Conservation (phyloP, 2,113 vertebrate genomes). For the Chaetodon trifascialis region DNA sequence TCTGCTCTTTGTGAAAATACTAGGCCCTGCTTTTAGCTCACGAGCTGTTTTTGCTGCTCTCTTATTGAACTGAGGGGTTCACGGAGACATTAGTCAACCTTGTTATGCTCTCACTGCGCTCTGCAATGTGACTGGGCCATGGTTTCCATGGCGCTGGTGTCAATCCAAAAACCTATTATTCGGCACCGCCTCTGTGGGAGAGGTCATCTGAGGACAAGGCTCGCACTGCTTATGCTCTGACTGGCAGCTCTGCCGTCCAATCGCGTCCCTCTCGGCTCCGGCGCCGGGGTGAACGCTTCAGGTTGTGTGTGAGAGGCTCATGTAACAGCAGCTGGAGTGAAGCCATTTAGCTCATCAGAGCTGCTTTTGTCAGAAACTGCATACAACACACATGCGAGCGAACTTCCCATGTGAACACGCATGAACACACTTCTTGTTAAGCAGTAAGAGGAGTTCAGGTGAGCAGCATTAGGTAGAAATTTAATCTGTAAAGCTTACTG, state of each 20-base stretch:
- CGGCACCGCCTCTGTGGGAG: slow-evolving; percentile 42
- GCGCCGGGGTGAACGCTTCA: slow-evolving; percentile 44
- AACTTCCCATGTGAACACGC: neutral
- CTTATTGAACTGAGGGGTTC: slow-evolving; percentile 40
- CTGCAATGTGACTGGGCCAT: slow-evolving; percentile 44
- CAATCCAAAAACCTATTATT: slow-evolving; percentile 60
- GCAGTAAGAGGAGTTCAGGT: slow-evolving; percentile 14
- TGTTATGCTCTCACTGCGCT: slow-evolving; percentile 44
- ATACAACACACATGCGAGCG: slow-evolving; percentile 16
- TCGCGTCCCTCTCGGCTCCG: slow-evolving; percentile 23
- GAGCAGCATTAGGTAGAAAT: slow-evolving; percentile 14
- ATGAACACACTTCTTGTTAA: neutral
- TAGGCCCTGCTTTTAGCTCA: slow-evolving; percentile 53
- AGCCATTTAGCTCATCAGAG: slow-evolving; percentile 42
- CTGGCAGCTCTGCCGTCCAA: slow-evolving; percentile 62
- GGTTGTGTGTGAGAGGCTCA: slow-evolving; percentile 66
- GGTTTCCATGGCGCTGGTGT: slow-evolving; percentile 71
- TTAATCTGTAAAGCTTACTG: slow-evolving; percentile 34
- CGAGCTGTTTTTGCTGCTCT: slow-evolving; percentile 36
- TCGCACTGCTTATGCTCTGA: slow-evolving; percentile 51
- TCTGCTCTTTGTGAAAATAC: slow-evolving; percentile 63
- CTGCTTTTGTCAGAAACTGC: slow-evolving; percentile 44
- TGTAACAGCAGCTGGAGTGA: slow-evolving; percentile 63
- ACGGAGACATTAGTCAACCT: slow-evolving; percentile 54
- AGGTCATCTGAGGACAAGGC: slow-evolving; percentile 76